Percentiles rank a stretch among this genome's conserved stretches.
phyloP scores from a whole-genome alignment of 2,888 invertebrate genomes.

The Dorcus parallelipipedus region DNA sequence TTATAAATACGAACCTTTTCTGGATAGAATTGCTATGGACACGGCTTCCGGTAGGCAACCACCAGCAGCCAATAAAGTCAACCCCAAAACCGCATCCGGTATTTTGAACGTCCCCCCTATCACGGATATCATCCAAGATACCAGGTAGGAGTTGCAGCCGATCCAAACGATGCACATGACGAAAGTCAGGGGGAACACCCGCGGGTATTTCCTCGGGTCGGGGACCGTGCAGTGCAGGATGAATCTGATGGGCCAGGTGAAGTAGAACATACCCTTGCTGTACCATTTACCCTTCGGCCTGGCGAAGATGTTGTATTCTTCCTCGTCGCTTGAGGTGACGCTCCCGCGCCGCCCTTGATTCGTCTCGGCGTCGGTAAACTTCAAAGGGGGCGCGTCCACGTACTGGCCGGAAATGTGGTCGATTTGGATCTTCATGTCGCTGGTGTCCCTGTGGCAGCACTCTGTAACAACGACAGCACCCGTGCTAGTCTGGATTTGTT shows the following conservation, averaged over 20 bases:
- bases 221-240: constrained; percentile 68
- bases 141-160: constrained; percentile 77
- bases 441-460: neutral
- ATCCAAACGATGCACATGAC: constrained; percentile 85
- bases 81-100: constrained; percentile 86
- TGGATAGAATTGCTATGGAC: constrained; percentile 81
- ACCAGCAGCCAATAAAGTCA: constrained; percentile 87
- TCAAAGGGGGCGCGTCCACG: no score
- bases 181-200: constrained; percentile 74
- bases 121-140: constrained; percentile 65
- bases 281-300: constrained; percentile 30
- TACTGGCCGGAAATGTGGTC: no score
- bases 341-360: no score
- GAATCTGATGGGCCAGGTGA: constrained; percentile 69
- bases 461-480: no score
- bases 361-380: no score
- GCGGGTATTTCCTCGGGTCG: constrained; percentile 59
- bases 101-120: constrained; percentile 71
- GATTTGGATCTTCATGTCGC: neutral
- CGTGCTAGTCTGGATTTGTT: no score
- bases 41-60: constrained; percentile 83
- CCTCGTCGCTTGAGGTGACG: no score
- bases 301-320: constrained; percentile 15
- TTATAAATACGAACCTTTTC: constrained; percentile 64
- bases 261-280: constrained; percentile 61